Evolutionary conservation across 2,797 vertebrate species (phyloP), one percentile per base, ranked within the genome.

Genomic region (Adelosebastes latens): DNA sequence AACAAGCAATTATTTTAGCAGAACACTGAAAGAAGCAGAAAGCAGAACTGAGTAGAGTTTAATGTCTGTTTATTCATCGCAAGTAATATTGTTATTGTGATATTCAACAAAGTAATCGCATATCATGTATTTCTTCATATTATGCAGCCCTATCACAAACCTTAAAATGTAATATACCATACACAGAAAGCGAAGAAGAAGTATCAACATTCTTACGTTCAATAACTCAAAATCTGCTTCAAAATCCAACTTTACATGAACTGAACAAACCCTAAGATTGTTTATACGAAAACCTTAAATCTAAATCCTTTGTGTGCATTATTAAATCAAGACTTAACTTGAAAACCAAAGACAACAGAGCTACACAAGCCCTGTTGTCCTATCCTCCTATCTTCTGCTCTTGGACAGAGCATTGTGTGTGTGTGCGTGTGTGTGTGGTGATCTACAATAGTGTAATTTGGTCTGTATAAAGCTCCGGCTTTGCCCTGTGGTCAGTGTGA

Each of bases 401-500:
- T 65, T 63, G 42, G 68, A 66, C 14, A 12, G 11, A 18, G 67
- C 49, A 29, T 64, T 75, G 65, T 52, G 25, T 46, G 66, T 60
- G 56, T 66, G 66, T 64, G 55, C 1, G 13, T 39, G 36, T 18
- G 66, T 62, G 56, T 66, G 66, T 64, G 52, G 14, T 59, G 18
- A 64, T 83, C 22, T 72, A 67, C 14, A 46, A 27, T 42, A 60
- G 59, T 59, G 61, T 84, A 55, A 83, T 34, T 63, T 68, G 74
- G 42, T 63, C 24, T 22, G 39, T 42, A 58, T 71, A 81, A 88
- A 82, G 69, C 87, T 77, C 18, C 27, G 34, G 60, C 75, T 81
- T 74, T 71, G 29, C 53, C 62, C 80, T 81, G 68, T 68, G 72
- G 79, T 82, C 85, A 80, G 73, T 74, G 81, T 77, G 88, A 91